Evolutionary conservation across 2,113 vertebrate genomes (phyloP).

Genomic region (Copsychus sechellarum): DNA sequence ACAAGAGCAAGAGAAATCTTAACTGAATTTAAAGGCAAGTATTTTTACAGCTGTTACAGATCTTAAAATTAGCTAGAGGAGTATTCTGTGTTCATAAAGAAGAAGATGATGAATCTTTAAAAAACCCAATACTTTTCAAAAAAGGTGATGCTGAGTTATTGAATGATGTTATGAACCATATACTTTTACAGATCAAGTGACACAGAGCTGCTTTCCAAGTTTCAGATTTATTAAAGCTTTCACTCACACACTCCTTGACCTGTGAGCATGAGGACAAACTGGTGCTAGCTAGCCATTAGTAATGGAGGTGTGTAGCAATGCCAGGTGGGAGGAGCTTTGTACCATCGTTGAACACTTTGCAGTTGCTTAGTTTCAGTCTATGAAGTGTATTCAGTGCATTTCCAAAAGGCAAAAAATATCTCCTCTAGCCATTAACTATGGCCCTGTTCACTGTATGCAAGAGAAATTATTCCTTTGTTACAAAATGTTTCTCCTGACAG

Average conservation of each 20-base stretch:
- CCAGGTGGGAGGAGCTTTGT: not conserved
- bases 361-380: not conserved
- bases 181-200: not conserved
- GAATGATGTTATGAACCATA: not conserved
- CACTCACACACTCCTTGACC: not conserved
- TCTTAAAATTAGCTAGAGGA: not conserved
- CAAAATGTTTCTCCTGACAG: not conserved
- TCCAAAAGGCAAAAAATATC: not conserved
- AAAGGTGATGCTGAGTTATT: not conserved
- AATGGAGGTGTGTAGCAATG: not conserved
- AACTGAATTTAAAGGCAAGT: not conserved
- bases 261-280: not conserved
- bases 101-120: not conserved
- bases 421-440: not conserved
- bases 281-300: not conserved
- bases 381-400: not conserved
- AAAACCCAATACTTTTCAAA: not conserved
- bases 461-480: not conserved
- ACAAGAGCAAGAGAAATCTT: slow-evolving; percentile 27
- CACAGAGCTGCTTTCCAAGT: not conserved
- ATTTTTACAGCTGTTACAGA: not conserved
- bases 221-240: not conserved
- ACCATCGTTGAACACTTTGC: not conserved
- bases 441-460: not conserved
- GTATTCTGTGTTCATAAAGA: not conserved